A percentile compares a stretch with the other conserved stretches of the same genome.
These are phyloP conservation scores for Glaucomys volans DNA, from an alignment of 2,113 vertebrate species.

Conservation along the genomic window DNA sequence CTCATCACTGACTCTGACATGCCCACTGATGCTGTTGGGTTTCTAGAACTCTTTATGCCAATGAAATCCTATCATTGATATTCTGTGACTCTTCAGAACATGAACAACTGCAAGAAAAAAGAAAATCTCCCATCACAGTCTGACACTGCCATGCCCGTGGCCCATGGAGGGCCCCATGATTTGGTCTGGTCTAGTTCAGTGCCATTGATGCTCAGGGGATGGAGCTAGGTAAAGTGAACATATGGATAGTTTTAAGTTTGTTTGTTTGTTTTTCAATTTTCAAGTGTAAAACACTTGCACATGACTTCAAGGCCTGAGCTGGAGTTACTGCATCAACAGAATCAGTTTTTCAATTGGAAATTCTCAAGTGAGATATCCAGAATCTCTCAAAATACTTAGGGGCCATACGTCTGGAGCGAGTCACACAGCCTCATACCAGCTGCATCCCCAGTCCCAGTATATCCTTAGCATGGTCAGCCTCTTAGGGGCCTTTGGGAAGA, in stretches of 20 bases:
- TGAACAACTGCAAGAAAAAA: background rate
- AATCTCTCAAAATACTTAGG: background rate
- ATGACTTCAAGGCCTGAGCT: background rate
- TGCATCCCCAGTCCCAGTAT: accelerated
- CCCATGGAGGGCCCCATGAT: accelerated
- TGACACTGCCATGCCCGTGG: background rate
- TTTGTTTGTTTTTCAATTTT: background rate
- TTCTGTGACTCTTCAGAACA: background rate
- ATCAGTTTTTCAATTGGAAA: background rate
- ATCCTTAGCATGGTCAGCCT: accelerated
- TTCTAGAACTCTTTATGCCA: background rate
- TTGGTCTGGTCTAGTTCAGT: background rate
- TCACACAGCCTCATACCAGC: background rate
- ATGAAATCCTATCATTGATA: background rate
- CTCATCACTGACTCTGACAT: background rate
- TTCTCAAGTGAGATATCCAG: background rate
- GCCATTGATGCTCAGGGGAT: background rate
- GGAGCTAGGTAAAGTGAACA: background rate
- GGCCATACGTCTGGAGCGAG: no score
- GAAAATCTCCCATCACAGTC: accelerated
- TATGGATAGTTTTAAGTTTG: background rate
- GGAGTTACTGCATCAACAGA: background rate
- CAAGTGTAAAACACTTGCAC: background rate
- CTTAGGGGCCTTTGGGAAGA: background rate
- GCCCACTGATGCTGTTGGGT: background rate